Conservation (phyloP, 2,113 vertebrate species). For the Tachuris rubrigastra region DNA sequence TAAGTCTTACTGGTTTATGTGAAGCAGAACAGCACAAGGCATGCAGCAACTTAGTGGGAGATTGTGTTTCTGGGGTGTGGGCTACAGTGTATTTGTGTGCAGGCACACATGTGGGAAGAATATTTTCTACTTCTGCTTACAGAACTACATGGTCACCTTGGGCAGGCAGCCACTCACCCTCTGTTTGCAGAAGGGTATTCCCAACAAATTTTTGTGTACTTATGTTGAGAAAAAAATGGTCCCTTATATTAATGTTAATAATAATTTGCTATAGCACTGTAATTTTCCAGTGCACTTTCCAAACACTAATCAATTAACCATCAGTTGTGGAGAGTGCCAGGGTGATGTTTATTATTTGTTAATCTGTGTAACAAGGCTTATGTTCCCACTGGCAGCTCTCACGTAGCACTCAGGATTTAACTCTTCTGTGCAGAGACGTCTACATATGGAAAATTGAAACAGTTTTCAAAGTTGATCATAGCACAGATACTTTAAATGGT, state of each 20-base stretch:
- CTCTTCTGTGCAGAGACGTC: neutral
- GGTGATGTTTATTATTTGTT: slow-evolving; percentile 14
- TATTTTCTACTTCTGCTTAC: neutral
- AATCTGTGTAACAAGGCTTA: neutral
- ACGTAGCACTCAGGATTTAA: neutral
- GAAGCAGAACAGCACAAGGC: neutral
- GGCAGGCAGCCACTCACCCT: neutral
- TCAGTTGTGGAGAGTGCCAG: neutral
- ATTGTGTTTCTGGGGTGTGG: neutral
- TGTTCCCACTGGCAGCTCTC: neutral
- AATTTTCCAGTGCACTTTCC: slow-evolving; percentile 19
- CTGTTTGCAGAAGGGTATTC: neutral
- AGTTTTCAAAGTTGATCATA: neutral
- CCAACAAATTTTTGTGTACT: neutral
- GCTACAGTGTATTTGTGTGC: neutral
- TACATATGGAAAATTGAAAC: neutral
- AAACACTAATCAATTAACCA: slow-evolving; percentile 15
- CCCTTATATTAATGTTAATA: neutral
- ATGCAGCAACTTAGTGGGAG: neutral
- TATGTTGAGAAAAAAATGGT: neutral
- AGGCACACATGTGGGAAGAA: neutral
- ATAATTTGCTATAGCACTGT: neutral
- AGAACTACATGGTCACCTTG: neutral
- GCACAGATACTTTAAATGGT: neutral
- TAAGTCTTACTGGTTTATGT: neutral